Base-by-base conservation (phyloP, 1,140 invertebrate species). In the Oedothorax gibbosus region DNA sequence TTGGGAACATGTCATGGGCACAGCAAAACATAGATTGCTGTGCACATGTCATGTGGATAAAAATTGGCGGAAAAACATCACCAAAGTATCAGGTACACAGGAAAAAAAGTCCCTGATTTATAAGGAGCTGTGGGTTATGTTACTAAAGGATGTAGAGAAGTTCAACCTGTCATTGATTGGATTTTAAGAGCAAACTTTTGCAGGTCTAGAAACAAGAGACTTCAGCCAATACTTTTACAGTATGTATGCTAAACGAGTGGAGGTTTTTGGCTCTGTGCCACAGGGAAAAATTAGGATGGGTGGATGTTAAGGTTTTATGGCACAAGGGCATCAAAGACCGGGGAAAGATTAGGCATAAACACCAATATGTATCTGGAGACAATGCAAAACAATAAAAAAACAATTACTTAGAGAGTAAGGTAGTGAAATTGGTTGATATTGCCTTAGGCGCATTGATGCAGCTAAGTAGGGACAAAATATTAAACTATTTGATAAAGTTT, bases 381-480 rank as follows among this genome's bases (percentile, higher is more conserved):
- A 18, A 18, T 77, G 15, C 82, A 85, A 53, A 66, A 68, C n/a
- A 21, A 14, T 12, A 77, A 7, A 85, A 77, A 69, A 21, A 85
- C 11, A 49, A 57, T 2, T 85, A 85, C 54, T 49, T 85, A 21
- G 64, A 77, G 60, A 66, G 82, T 7, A 76, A 60, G 15, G 71
- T 60, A 53, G 18, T 51, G 0, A 76, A 77, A 57, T 15, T 72
- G 2, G n/a, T 85, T n/a, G 82, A 85, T 51, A 77, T 35, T 10
- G 21, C 62, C 15, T 12, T 85, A 0, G 96, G 49, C 18, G 18
- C n/a, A 8, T 51, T 85, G 51, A 77, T 85, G 56, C 66, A 60
- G 21, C 21, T 85, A 54, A 20, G 20, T 93, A 72, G 92, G 92
- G 21, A 92, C 87, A 0, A 93, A 94, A 86, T 93, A 93, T 75